Base-by-base conservation (phyloP, 2,888 invertebrate species). In the Eurytoma californica region DNA sequence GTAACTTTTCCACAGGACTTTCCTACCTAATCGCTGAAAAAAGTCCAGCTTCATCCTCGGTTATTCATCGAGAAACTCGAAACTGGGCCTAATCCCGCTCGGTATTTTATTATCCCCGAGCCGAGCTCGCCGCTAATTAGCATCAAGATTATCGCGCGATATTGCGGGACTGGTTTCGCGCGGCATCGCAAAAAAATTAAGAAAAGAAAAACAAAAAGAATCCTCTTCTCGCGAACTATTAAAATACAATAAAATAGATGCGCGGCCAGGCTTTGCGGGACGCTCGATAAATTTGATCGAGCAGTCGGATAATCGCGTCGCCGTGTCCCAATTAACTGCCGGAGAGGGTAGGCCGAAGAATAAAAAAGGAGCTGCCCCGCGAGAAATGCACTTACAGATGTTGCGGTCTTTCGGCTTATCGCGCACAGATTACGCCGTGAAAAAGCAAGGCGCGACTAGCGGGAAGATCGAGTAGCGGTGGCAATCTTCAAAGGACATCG, bases 401-500 rank as follows among this genome's bases (percentile, higher is more conserved):
- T 67, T 51, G 49, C 47, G 53, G n/a, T 14, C 53, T n/a, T 5
- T 14, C 53, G 14, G 53, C 53, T 53, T 14, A 14, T 24, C 51
- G 4, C 1, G 55, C 66, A 47, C 66, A 60, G 28, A 67, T 51
- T 51, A 60, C 7, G 20, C 0, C 28, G 18, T 47, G 47, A 39
- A 63, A 18, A 63, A 63, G n/a, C n/a, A 61, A 30, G 30, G 30
- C 30, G 63, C 63, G 63, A 18, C 13, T 76, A 77, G 77, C 76
- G 76, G 39, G 63, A 69, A 63, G 76, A 76, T 69, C 69, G 65
- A 76, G 70, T 76, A 51, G 47, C 51, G 75, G 57, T 58, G 61
- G 58, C 47, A 55, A 77, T 77, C 76, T 76, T 70, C 66, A 72
- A 77, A 77, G 70, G 70, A 77, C 72, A 72, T 66, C 77, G 58